phyloP scores from a whole-genome alignment of 2,797 vertebrate species.

The Micropoecilia bifurca region DNA sequence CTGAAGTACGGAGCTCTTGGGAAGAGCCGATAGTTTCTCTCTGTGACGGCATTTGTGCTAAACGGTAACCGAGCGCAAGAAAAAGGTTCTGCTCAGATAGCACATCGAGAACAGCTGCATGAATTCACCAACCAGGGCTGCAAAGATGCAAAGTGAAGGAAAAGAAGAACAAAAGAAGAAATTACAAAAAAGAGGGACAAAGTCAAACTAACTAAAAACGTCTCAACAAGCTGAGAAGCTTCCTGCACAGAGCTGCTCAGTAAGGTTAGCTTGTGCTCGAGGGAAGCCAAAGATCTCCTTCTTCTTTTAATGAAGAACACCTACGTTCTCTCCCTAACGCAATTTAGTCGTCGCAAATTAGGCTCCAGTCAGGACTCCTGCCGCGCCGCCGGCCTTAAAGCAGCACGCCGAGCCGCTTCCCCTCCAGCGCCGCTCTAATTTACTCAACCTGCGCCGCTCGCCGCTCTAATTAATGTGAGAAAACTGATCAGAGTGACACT shows the following conservation, averaged over 20 bases:
- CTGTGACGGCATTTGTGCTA: not conserved
- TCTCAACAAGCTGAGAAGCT: not conserved
- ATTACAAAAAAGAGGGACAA: not conserved
- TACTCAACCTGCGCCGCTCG: not conserved
- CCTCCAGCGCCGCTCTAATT: not conserved
- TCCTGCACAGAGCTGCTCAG: not conserved
- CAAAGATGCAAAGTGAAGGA: not conserved
- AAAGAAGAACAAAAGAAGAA: not conserved
- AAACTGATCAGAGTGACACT: constrained; percentile 1
- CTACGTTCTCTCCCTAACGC: not conserved
- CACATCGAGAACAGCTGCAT: not conserved
- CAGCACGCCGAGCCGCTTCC: not conserved
- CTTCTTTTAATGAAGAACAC: not conserved
- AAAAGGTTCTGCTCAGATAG: not conserved
- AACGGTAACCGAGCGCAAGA: not conserved
- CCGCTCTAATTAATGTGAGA: not conserved
- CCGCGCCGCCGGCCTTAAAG: not conserved
- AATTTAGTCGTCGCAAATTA: not conserved
- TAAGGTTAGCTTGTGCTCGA: not conserved
- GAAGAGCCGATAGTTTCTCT: not conserved
- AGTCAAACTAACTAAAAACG: not conserved
- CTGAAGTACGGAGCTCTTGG: not conserved
- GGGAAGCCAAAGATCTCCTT: not conserved
- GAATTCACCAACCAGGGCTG: not conserved
- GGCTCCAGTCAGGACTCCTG: not conserved